Evolutionary conservation across 2,113 vertebrate genomes (phyloP), one percentile per base, ranked within the genome.

Genomic region (Hucho hucho): DNA sequence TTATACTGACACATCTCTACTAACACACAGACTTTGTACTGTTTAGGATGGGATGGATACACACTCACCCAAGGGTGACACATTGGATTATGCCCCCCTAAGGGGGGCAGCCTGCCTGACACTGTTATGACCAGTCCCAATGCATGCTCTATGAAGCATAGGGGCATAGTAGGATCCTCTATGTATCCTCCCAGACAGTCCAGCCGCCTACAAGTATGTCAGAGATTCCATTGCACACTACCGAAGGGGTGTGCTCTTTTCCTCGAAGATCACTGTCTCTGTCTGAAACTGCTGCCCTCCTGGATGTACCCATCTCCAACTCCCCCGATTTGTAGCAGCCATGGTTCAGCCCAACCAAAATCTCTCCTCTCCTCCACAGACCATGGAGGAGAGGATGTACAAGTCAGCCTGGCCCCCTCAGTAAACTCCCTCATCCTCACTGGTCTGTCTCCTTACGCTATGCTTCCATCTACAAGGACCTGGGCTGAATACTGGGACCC

Each of bases 31-130:
- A 59, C 58, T 1, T 32, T 32, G 6, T 59, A 20, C 58, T 22
- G 73, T 75, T 81, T 65, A 84, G 64, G 7, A 9, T 37, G 32
- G 74, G 11, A 16, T 79, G 84, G 79, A 25, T 46, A 72, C 72
- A 79, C 69, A 78, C 65, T 24, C 32, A 37, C 32, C 79, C 80
- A 73, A 80, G 76, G 77, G 79, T 76, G 85, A 83, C 79, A 73
- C 14, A 47, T 68, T 6, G 59, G 72, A 78, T 75, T 82, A 80
- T 70, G 70, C 74, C 84, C 79, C 64, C 81, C 76, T 72, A 78
- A 81, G 75, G 37, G 4, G 29, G 29, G 29, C 29, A 5, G 29
- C 29, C 4, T 32, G 72, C 77, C 46, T 47, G 13, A 13, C 46
- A 69, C 83, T 83, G 81, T 78, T 76, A 70, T 69, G 78, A 70